These are phyloP conservation scores for Tadarida brasiliensis DNA, from an alignment of 2,797 vertebrate species.

Conservation along the genomic window DNA sequence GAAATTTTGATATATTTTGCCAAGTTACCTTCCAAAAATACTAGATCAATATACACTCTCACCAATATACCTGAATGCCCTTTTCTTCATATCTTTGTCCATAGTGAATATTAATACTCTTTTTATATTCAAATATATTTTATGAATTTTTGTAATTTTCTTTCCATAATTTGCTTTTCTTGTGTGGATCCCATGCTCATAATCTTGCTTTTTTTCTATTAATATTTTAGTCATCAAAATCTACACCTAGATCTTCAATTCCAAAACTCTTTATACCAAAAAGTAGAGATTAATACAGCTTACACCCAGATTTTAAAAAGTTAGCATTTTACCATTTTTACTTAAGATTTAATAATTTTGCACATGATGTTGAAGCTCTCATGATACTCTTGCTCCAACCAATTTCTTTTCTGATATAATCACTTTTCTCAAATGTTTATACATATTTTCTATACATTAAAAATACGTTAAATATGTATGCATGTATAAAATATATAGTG, in stretches of 20 bases:
- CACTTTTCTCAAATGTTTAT: conserved; percentile 46
- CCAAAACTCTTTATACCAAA: background rate
- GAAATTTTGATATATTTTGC: background rate
- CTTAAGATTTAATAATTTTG: conserved; percentile 4
- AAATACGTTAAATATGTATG: too few species aligned
- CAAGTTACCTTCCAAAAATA: background rate
- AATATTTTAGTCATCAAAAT: background rate
- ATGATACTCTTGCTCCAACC: background rate
- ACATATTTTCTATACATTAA: conserved; percentile 21
- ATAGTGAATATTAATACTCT: background rate
- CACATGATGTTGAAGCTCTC: background rate
- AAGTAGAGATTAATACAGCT: background rate
- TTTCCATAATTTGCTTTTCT: background rate
- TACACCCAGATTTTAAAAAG: background rate
- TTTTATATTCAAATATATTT: background rate
- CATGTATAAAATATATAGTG: too few species aligned
- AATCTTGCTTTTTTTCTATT: background rate
- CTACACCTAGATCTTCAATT: background rate
- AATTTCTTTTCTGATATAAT: conserved; percentile 45
- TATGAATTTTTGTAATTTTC: background rate
- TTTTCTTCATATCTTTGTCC: background rate
- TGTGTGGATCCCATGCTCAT: background rate
- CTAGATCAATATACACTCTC: background rate
- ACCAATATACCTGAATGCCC: background rate
- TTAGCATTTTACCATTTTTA: background rate